A percentile compares a stretch with the other conserved stretches of the same genome.
Evolutionary conservation across 2,797 vertebrate genomes (phyloP).

Genomic region (Acipenser oxyrinchus): DNA sequence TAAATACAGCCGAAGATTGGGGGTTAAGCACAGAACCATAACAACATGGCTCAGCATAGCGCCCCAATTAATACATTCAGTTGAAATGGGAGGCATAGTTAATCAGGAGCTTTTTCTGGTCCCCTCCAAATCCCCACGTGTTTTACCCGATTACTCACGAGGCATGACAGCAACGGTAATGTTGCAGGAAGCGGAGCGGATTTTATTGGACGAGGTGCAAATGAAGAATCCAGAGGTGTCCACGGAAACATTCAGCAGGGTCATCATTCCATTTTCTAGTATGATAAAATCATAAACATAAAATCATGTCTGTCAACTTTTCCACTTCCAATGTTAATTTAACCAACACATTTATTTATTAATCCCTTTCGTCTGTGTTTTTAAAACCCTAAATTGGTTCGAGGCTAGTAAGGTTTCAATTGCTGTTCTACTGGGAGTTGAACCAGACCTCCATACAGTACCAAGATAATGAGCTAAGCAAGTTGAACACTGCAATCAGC

Average conservation of each 20-base stretch:
- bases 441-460: not conserved
- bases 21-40: too few relatives aligned
- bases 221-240: constrained; percentile 53
- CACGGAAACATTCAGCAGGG: constrained; percentile 53
- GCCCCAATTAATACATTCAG: too few relatives aligned
- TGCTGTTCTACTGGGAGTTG: too few relatives aligned
- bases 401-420: too few relatives aligned
- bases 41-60: too few relatives aligned
- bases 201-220: constrained; percentile 45
- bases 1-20: not conserved
- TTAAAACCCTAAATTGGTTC: too few relatives aligned
- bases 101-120: not conserved
- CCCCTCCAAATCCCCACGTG: not conserved
- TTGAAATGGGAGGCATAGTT: not conserved
- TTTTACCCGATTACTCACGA: constrained; percentile 45
- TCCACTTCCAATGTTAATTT: too few relatives aligned
- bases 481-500: not conserved
- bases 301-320: not conserved
- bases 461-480: not conserved
- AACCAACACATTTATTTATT: not conserved
- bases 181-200: constrained; percentile 43
- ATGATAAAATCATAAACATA: not conserved
- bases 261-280: constrained; percentile 32
- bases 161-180: constrained; percentile 44
- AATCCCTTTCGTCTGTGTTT: not conserved